A percentile compares a stretch with the other conserved stretches of the same genome.
phyloP scores from a whole-genome alignment of 1,140 invertebrate genomes.

The Charaxes varanes region DNA sequence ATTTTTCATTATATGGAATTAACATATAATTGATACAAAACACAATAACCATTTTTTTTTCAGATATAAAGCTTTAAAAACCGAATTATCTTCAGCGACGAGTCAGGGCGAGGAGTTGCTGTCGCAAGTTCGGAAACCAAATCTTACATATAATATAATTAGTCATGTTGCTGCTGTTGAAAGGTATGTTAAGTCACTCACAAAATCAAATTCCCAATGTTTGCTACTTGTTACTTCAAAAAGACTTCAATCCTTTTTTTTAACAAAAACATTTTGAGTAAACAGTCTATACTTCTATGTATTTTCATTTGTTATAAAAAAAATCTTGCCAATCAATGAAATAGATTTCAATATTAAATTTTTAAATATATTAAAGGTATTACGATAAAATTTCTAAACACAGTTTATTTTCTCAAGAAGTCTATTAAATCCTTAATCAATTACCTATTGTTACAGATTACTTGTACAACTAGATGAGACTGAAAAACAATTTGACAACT shows the following conservation, averaged over 20 bases:
- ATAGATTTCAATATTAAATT: neutral
- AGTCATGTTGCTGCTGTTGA: conserved; percentile 95
- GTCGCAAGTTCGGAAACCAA: conserved; percentile 76
- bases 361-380: conserved; percentile 2
- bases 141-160: conserved; percentile 79
- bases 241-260: too few relatives aligned
- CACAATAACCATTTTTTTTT: neutral
- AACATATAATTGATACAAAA: too few relatives aligned
- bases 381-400: conserved; percentile 6
- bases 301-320: too few relatives aligned
- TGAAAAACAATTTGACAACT: conserved; percentile 93
- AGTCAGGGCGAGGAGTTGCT: conserved; percentile 90
- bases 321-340: too few relatives aligned
- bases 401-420: too few relatives aligned
- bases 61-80: conserved; percentile 74
- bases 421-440: too few relatives aligned
- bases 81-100: conserved; percentile 87
- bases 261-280: too few relatives aligned
- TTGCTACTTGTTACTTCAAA: too few relatives aligned
- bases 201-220: too few relatives aligned
- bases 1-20: too few relatives aligned
- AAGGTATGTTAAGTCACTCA: too few relatives aligned
- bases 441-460: conserved; percentile 76
- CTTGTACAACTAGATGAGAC: conserved; percentile 96
- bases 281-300: too few relatives aligned